Percentiles rank a stretch among this genome's conserved stretches.
phyloP scores from a whole-genome alignment of 2,797 vertebrate genomes.

The Bradypus variegatus region DNA sequence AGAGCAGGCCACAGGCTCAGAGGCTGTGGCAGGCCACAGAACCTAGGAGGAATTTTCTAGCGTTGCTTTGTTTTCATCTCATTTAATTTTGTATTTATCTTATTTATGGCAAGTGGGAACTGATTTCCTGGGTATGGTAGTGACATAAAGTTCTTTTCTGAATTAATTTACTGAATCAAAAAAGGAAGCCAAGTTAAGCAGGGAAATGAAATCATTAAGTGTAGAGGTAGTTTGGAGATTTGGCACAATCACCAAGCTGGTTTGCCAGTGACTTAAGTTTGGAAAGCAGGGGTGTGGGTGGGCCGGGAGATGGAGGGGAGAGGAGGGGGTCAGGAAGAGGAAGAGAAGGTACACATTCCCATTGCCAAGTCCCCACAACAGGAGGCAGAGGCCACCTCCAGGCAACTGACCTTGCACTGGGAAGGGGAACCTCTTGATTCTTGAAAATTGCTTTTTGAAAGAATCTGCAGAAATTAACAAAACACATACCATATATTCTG shows the following conservation, averaged over 20 bases:
- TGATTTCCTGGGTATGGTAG: not conserved
- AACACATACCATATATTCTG: not conserved
- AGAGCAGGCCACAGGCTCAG: not conserved
- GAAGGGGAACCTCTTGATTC: not conserved
- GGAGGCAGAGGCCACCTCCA: not conserved
- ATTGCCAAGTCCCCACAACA: not conserved
- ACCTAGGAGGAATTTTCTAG: not conserved
- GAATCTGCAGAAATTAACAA: not conserved
- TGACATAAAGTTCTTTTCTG: not conserved
- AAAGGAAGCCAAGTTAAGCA: not conserved
- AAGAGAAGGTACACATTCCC: too few species aligned
- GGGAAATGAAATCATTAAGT: not conserved
- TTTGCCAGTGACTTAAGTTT: not conserved
- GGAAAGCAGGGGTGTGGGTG: too few species aligned
- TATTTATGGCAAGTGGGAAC: not conserved
- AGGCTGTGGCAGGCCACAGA: not conserved
- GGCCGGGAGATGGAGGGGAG: fast-evolving
- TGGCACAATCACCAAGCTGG: not conserved
- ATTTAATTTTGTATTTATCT: not conserved
- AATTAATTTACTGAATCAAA: not conserved
- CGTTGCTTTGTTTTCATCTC: not conserved
- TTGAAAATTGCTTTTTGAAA: not conserved
- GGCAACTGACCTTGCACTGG: not conserved
- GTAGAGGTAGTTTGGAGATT: not conserved
- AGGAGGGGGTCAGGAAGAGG: too few species aligned